A percentile compares a stretch with the other conserved stretches of the same genome.
These are phyloP conservation scores for Laothoe populi DNA, from an alignment of 2,888 invertebrate species.

Conservation along the genomic window DNA sequence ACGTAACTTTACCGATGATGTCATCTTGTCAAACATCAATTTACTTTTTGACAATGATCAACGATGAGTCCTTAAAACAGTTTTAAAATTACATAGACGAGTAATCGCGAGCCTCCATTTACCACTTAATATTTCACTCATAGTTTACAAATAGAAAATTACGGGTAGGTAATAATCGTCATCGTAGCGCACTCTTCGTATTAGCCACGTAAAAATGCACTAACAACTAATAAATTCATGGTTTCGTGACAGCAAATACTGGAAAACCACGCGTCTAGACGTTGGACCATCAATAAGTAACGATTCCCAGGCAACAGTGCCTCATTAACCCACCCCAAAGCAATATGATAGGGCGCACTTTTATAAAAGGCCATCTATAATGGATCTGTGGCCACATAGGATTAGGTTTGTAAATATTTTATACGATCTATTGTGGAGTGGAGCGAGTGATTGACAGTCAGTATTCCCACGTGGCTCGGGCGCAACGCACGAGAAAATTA, in stretches of 20 bases:
- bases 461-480: constrained; percentile 55
- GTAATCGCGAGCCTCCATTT: neutral
- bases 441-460: constrained; percentile 75
- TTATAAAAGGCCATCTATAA: constrained; percentile 72
- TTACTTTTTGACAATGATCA: constrained; percentile 78
- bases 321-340: constrained; percentile 63
- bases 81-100: constrained; percentile 41
- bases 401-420: constrained; percentile 82
- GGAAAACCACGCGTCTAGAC: constrained; percentile 72
- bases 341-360: constrained; percentile 61
- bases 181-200: constrained; percentile 18
- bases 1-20: constrained; percentile 69
- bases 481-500: constrained; percentile 45
- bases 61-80: constrained; percentile 53
- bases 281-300: constrained; percentile 70
- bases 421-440: constrained; percentile 69
- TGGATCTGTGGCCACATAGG: constrained; percentile 74
- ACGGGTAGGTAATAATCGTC: constrained; percentile 20
- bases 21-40: constrained; percentile 81
- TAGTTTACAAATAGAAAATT: constrained; percentile 23
- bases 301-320: constrained; percentile 61
- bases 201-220: constrained; percentile 55
- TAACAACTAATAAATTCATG: constrained; percentile 59
- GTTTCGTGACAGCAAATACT: constrained; percentile 73
- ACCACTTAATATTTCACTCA: constrained; percentile 10